These are phyloP conservation scores for Nerophis ophidion DNA, from an alignment of 2,113 vertebrate genomes.

Conservation along the genomic window DNA sequence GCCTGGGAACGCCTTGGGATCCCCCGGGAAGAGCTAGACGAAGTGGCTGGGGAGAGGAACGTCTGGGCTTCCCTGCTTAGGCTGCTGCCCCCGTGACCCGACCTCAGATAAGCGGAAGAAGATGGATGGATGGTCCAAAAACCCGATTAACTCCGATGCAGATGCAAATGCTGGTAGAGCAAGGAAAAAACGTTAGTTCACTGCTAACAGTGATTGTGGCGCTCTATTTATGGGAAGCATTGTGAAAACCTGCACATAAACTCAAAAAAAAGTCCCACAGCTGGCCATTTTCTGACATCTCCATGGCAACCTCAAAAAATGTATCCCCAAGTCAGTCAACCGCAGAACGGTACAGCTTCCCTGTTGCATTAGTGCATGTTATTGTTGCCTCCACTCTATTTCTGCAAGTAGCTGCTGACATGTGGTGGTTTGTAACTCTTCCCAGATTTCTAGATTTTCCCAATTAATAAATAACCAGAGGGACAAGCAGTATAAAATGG, in stretches of 20 bases:
- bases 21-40: too few relatives aligned
- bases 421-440: slow-evolving; percentile 5
- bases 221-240: slow-evolving; percentile 13
- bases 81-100: too few relatives aligned
- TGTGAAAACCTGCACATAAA: slow-evolving; percentile 18
- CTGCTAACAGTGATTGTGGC: slow-evolving; percentile 14
- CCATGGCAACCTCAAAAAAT: slow-evolving; percentile 54
- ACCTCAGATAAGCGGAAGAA: too few relatives aligned
- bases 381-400: slow-evolving; percentile 2
- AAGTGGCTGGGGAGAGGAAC: too few relatives aligned
- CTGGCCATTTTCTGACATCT: slow-evolving; percentile 35
- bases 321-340: slow-evolving; percentile 35
- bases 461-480: too few relatives aligned
- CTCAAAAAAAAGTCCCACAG: not conserved
- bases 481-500: too few relatives aligned
- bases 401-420: slow-evolving; percentile 16
- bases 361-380: slow-evolving; percentile 23
- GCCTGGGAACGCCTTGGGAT: too few relatives aligned
- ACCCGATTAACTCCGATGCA: too few relatives aligned
- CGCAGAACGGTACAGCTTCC: slow-evolving; percentile 30
- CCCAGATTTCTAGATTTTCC: too few relatives aligned
- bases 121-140: too few relatives aligned
- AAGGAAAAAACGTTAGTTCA: slow-evolving; percentile 51
- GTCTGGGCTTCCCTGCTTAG: too few relatives aligned
- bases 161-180: slow-evolving; percentile 15